Evolutionary conservation across 2,113 vertebrate species (phyloP), one percentile per base, ranked within the genome.

Genomic region (Anthoscopus minutus): DNA sequence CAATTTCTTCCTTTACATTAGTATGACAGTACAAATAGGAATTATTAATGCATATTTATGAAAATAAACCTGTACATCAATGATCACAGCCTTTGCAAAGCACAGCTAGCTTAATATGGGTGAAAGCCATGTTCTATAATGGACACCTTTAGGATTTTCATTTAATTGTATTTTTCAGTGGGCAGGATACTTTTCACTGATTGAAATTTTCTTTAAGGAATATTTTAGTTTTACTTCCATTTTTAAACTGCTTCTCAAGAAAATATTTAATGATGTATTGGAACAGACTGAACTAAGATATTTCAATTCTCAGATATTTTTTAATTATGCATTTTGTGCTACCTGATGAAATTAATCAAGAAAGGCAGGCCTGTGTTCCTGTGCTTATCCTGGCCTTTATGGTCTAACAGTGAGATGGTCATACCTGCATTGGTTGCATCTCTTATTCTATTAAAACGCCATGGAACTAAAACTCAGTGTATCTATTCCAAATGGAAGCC

Each of bases 321-420:
- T 22, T 28, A 40, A 5, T 30, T 9, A 57, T 53, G 13, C 13
- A 10, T 65, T 82, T 72, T 60, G 21, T 56, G 13, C 27, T 20
- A 60, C 31, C 11, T 74, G 23, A 61, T 89, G 40, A 72, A 80
- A 64, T 20, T 19, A 3, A 2, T n/a, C 0, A 0, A 57, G 47
- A 77, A 81, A 78, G 23, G 9, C 21, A 85, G 27, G 44, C 17
- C 50, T 64, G 30, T 30, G 10, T 35, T 89, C n/a, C 62, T 54
- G 28, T 74, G 15, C 30, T 83, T 86, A 50, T 60, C 4, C 48
- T 42, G 56, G 30, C 30, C 30, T 58, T 78, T 54, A 3, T 45
- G 18, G 6, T 37, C 9, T 38, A n/a, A 9, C 10, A n/a, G 27
- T 51, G 23, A 8, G 60, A 30, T 25, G 13, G 5, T 60, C 38